Conservation (phyloP, 2,797 vertebrate genomes). For the Cyclura pinguis region DNA sequence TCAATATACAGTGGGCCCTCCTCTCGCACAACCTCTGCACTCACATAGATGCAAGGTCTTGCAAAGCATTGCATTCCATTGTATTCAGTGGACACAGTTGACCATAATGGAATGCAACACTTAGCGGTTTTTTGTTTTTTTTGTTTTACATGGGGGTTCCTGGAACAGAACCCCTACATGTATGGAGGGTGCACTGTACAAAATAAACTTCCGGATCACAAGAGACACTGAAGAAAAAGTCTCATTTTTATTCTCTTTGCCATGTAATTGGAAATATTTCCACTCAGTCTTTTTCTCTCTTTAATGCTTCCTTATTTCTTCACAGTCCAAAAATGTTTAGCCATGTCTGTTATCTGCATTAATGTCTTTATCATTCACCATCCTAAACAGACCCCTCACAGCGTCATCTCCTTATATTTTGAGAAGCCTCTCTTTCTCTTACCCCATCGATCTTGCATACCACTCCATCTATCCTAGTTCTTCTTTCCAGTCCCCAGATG, state of each 20-base stretch:
- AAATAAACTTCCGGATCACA: not conserved
- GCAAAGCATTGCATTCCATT: too few relatives aligned
- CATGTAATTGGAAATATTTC: not conserved
- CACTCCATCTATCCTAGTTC: not conserved
- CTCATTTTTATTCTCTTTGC: not conserved
- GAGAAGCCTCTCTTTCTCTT: not conserved
- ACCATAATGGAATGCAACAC: too few relatives aligned
- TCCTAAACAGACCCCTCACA: not conserved
- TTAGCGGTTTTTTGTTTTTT: too few relatives aligned
- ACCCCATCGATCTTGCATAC: not conserved
- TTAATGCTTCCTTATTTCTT: not conserved
- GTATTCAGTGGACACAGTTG: too few relatives aligned
- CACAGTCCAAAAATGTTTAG: not conserved
- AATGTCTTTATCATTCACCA: not conserved
- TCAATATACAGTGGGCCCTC: not conserved
- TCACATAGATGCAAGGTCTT: too few relatives aligned
- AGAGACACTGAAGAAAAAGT: not conserved
- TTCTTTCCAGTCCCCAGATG: not conserved
- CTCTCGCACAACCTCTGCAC: too few relatives aligned
- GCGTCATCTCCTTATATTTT: not conserved
- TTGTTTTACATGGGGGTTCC: too few relatives aligned
- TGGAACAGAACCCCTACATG: too few relatives aligned
- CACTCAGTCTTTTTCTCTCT: not conserved
- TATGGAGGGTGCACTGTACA: not conserved
- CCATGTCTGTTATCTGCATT: not conserved